Conservation (phyloP, 2,113 vertebrate species). For the Catagonus wagneri region DNA sequence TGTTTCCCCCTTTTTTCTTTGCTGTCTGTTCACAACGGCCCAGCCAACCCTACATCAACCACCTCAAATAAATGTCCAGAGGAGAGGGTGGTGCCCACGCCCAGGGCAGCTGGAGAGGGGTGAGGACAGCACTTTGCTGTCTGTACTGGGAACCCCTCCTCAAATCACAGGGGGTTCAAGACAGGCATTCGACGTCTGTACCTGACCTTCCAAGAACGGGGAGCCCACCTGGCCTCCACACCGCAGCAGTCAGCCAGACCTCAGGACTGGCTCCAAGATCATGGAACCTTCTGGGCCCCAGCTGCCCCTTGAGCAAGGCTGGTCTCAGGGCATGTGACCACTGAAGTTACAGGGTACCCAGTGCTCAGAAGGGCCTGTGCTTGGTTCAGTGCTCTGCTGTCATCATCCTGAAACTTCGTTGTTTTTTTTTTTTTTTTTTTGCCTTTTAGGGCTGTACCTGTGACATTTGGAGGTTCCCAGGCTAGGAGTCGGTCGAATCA, state of each 20-base stretch:
- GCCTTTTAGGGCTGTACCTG: no score
- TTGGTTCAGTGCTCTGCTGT: rapidly evolving
- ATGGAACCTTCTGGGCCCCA: neutral
- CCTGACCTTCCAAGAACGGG: slow-evolving; percentile 47
- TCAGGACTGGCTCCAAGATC: neutral
- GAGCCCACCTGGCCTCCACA: neutral
- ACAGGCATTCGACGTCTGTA: neutral
- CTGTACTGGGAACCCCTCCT: rapidly evolving
- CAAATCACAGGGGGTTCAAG: neutral
- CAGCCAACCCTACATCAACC: no score
- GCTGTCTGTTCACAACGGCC: neutral
- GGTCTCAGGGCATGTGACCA: rapidly evolving
- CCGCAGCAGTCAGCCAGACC: neutral
- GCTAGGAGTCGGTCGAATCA: no score
- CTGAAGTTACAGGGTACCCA: rapidly evolving
- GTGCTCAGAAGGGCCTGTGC: rapidly evolving
- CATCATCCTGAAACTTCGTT: neutral
- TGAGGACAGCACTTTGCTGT: neutral
- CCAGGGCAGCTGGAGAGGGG: neutral
- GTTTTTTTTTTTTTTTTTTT: no score
- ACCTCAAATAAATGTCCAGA: neutral
- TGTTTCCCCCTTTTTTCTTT: neutral
- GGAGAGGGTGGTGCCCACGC: rapidly evolving
- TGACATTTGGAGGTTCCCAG: no score
- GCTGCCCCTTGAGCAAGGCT: neutral